Percentiles rank a stretch among this genome's conserved stretches.
These are phyloP conservation scores for Goniozus legneri DNA, from an alignment of 1,140 invertebrate species.

Conservation along the genomic window DNA sequence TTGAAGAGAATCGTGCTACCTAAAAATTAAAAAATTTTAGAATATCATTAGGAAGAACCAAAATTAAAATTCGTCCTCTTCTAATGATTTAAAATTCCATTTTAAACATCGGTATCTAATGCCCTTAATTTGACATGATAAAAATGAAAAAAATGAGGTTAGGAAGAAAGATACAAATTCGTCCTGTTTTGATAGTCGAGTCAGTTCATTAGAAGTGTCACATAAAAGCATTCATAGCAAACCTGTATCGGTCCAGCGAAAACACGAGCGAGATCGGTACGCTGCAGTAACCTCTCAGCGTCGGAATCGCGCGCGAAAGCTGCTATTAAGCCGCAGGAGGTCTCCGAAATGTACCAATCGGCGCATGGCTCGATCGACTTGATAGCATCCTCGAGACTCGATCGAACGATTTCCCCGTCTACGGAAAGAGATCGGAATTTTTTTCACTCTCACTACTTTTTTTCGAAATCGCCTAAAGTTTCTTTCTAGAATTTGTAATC, in stretches of 20 bases:
- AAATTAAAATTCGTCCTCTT: too few species aligned
- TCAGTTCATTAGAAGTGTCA: not conserved
- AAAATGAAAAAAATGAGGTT: too few species aligned
- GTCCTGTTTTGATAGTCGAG: too few species aligned
- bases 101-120: too few species aligned
- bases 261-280: constrained; percentile 36
- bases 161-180: too few species aligned
- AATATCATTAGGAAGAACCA: constrained; percentile 1
- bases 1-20: constrained; percentile 51
- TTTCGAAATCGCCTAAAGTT: too few species aligned
- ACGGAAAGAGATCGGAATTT: too few species aligned
- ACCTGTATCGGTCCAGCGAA: constrained; percentile 51
- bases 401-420: constrained; percentile 29
- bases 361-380: constrained; percentile 30
- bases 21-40: constrained; percentile 12
- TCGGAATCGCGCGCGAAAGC: constrained; percentile 44
- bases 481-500: too few species aligned
- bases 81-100: too few species aligned
- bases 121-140: too few species aligned
- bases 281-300: constrained; percentile 44
- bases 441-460: too few species aligned
- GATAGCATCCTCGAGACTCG: constrained; percentile 43
- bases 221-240: not conserved
- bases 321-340: constrained; percentile 47
- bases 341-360: constrained; percentile 45